These are phyloP conservation scores for Eretmocerus hayati DNA, from an alignment of 2,888 invertebrate genomes.

Conservation along the genomic window DNA sequence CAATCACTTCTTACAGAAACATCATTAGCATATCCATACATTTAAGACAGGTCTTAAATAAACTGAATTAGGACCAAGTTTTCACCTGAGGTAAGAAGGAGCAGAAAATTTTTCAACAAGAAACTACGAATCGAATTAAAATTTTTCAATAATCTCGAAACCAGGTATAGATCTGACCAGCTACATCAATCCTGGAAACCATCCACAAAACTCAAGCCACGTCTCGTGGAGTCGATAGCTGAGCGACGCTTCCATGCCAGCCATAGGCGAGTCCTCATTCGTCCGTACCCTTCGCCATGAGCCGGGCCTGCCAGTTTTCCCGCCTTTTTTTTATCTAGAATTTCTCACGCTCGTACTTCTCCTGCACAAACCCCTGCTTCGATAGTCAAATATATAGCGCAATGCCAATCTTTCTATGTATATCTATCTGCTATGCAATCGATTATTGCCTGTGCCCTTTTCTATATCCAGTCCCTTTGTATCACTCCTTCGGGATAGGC, in stretches of 20 bases:
- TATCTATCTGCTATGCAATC: too few relatives aligned
- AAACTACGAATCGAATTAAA: background rate
- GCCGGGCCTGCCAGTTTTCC: constrained; percentile 16
- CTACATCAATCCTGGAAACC: too few relatives aligned
- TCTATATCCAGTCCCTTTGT: too few relatives aligned
- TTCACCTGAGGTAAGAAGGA: background rate
- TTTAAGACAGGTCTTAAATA: background rate
- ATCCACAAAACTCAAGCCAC: background rate
- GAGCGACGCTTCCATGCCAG: constrained; percentile 46
- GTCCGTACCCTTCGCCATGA: constrained; percentile 32
- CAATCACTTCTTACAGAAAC: too few relatives aligned
- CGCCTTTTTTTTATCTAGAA: background rate
- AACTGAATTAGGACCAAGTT: background rate
- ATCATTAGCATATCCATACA: too few relatives aligned
- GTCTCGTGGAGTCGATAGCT: constrained; percentile 44
- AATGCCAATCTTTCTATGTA: too few relatives aligned
- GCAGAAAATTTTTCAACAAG: background rate
- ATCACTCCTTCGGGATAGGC: too few relatives aligned
- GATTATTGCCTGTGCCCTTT: too few relatives aligned
- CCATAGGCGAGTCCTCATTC: constrained; percentile 43
- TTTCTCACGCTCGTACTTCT: too few relatives aligned
- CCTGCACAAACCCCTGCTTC: too few relatives aligned
- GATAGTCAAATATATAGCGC: too few relatives aligned
- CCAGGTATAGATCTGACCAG: too few relatives aligned
- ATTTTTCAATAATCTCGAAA: background rate